Evolutionary conservation across 2,888 invertebrate species (phyloP), one percentile per base, ranked within the genome.

Genomic region (Andrena praecox): DNA sequence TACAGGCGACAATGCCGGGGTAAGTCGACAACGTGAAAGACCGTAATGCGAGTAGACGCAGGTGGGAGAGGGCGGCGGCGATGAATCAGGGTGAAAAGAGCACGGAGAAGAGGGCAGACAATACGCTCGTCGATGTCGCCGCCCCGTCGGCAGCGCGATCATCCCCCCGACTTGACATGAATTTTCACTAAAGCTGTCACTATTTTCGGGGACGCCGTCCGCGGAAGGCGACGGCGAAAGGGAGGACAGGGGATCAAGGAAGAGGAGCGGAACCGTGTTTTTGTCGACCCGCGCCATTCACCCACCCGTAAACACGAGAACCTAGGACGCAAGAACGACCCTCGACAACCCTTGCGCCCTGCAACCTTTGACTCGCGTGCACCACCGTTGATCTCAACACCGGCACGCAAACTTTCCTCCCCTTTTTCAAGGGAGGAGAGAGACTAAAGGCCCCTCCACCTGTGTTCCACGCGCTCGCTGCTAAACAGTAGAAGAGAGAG

Each of bases 121-220:
- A 91, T 90, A 84, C 42, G 90, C 80, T 90, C 88, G 88, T 89
- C 89, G 91, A 90, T 88, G 87, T 76, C 69, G 67, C 72, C 79
- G 77, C 73, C 76, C 77, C 63, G 72, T 75, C 74, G 78, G 68
- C 50, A 74, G 33, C 72, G 64, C 80, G 87, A 86, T 91, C 86
- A 89, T 90, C 87, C 85, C 42, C 85, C 68, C 86, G 87, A 89
- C 90, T 91, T 91, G 91, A 91, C 91, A 91, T 89, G 88, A 91
- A 91, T 92, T 92, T 88, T 80, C 85, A 86, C 84, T 78, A 89
- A 90, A 87, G 89, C 88, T 86, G 89, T 87, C 86, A 83, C 82
- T 67, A 54, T 24, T 54, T 54, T 54, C 54, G 54, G 20, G 54
- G 2, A 54, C 2, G 20, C 20, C 20, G 20, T 52, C 56, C 68